A percentile compares a stretch with the other conserved stretches of the same genome.
Evolutionary conservation across 2,113 vertebrate species (phyloP).

Genomic region (Chrysochloris asiatica): DNA sequence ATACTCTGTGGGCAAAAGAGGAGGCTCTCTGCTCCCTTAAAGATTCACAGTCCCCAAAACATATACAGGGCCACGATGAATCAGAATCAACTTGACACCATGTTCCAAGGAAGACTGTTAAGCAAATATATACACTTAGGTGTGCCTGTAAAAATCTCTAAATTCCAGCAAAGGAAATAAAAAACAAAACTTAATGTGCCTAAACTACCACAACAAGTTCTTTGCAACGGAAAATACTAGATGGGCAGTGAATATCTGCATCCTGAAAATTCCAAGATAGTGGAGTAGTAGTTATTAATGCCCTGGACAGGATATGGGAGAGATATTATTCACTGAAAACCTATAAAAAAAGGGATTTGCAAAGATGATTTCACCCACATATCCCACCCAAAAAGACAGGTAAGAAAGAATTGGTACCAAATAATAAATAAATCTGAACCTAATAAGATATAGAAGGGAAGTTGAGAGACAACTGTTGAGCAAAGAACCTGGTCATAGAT

Average conservation of each 20-base stretch:
- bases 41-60: too few species aligned
- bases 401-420: neutral
- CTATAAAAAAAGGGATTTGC: neutral
- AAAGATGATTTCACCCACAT: neutral
- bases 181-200: neutral
- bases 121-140: neutral
- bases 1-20: too few species aligned
- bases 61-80: too few species aligned
- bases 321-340: neutral
- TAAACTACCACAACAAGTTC: constrained; percentile 1
- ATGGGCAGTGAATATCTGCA: neutral
- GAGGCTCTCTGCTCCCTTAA: too few species aligned
- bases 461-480: neutral
- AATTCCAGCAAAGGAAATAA: neutral
- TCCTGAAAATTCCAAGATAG: neutral
- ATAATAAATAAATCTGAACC: neutral
- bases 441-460: neutral
- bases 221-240: neutral
- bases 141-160: neutral
- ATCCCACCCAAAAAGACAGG: neutral
- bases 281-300: neutral
- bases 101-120: neutral
- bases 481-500: neutral
- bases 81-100: too few species aligned
- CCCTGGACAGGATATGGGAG: neutral